Evolutionary conservation across 2,797 vertebrate genomes (phyloP), one percentile per base, ranked within the genome.

Genomic region (Amblyopsis hoosieri): DNA sequence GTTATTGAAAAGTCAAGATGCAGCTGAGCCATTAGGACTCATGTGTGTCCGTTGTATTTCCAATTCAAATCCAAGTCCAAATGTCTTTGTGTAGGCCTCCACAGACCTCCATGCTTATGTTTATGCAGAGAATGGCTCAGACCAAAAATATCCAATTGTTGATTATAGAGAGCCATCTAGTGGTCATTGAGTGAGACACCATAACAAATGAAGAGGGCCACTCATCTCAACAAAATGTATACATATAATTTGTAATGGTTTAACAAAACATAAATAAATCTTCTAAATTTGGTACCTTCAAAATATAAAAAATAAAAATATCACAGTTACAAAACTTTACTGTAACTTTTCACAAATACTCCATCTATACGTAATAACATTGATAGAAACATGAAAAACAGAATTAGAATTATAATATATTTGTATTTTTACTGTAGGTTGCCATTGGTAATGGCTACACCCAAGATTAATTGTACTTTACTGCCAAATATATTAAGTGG

Each of bases 271-370:
- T 65, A 71, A 55, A 56, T 2, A 54, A 50, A 59, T 46, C 64
- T 56, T 66, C 55, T 55, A 74, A 81, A 80, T 74, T 13, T 29
- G 9, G 64, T 67, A 52, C 66, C 71, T 71, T 80, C 78, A 62
- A 63, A 84, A 85, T 81, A 84, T 60, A 74, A 52, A 75, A 87
- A 86, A 80, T 72, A 82, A 76, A 83, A 89, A 64, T 76, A 64
- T 83, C 92, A 89, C 92, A 87, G 85, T 86, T 80, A 93, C 73
- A 89, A 91, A 93, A 91, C 92, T 94, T 94, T 93, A 93, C 92
- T 94, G 94, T 95, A 95, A 93, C 90, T 86, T 90, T 90, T 91
- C 93, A 95, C 92, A 95, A 92, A 82, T 90, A 94, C 93, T 91
- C 88, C 92, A 95, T 92, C 91, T 91, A 89, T 79, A 29, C 23